A percentile compares a stretch with the other conserved stretches of the same genome.
Conservation (phyloP, 1,140 invertebrate species). For the Cataglyphis hispanica region DNA sequence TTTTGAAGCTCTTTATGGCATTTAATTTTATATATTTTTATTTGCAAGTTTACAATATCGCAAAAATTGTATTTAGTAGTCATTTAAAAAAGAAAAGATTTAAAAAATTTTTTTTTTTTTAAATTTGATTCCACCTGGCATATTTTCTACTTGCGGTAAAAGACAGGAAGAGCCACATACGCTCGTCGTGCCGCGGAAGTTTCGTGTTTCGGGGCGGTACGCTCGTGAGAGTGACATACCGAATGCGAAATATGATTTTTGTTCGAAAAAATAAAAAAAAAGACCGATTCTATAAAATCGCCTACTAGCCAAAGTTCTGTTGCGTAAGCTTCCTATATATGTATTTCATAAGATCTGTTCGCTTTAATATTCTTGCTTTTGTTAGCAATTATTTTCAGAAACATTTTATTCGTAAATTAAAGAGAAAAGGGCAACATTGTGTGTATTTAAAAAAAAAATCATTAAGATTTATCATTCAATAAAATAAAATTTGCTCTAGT, state of each 20-base stretch:
- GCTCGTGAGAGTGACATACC: slow-evolving; percentile 65
- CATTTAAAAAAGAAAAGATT: not conserved
- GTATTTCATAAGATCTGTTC: not conserved
- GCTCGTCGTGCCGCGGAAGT: slow-evolving; percentile 78
- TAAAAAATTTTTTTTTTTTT: too few species aligned
- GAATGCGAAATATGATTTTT: slow-evolving; percentile 66
- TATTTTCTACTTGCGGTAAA: slow-evolving; percentile 10
- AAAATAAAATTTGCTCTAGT: not conserved
- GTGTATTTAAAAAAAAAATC: not conserved
- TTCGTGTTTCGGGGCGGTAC: slow-evolving; percentile 80
- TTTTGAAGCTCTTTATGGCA: not conserved
- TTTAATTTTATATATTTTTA: not conserved
- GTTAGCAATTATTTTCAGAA: not conserved
- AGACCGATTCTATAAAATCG: slow-evolving; percentile 18
- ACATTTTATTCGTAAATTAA: not conserved
- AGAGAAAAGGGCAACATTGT: not conserved
- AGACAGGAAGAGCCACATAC: slow-evolving; percentile 74
- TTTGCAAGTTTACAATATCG: not conserved
- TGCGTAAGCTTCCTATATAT: not conserved
- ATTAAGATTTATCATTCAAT: not conserved
- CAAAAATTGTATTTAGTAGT: not conserved
- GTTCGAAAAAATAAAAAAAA: slow-evolving; percentile 28
- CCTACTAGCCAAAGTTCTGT: not conserved
- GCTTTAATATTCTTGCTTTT: not conserved
- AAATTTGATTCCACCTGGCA: slow-evolving; percentile 20